A percentile compares a stretch with the other conserved stretches of the same genome.
Evolutionary conservation across 2,888 invertebrate species (phyloP).

Genomic region (Synergus laeviventris): DNA sequence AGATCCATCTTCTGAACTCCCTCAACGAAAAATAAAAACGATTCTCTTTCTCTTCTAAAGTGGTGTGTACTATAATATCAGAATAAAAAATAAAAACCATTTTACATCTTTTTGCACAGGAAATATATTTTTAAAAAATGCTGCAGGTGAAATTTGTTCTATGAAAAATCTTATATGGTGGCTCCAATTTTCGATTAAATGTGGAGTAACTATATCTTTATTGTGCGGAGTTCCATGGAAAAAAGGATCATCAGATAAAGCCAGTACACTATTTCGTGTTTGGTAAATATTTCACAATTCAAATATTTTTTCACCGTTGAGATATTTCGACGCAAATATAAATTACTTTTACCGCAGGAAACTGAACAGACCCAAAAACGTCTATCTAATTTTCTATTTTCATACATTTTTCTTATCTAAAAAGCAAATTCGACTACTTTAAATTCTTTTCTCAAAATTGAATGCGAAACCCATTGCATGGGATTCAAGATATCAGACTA

Average conservation of each 20-base stretch:
- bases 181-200: not conserved
- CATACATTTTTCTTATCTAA: not conserved
- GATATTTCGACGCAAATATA: too few species aligned
- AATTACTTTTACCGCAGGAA: too few species aligned
- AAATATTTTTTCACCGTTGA: too few species aligned
- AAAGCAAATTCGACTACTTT: not conserved
- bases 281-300: not conserved
- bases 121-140: not conserved
- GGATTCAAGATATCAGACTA: not conserved
- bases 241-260: not conserved
- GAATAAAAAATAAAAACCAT: not conserved
- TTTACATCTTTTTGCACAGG: not conserved
- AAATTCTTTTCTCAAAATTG: slow-evolving; percentile 2
- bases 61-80: too few species aligned
- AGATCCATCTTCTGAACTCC: too few species aligned
- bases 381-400: not conserved
- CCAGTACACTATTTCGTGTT: not conserved
- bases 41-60: too few species aligned
- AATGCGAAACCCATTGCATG: not conserved
- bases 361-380: too few species aligned
- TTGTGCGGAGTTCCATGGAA: not conserved
- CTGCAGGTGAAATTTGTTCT: not conserved
- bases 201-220: not conserved
- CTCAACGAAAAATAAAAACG: too few species aligned
- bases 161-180: not conserved